Base-by-base conservation (phyloP, 2,888 invertebrate species). In the Hyalella azteca region DNA sequence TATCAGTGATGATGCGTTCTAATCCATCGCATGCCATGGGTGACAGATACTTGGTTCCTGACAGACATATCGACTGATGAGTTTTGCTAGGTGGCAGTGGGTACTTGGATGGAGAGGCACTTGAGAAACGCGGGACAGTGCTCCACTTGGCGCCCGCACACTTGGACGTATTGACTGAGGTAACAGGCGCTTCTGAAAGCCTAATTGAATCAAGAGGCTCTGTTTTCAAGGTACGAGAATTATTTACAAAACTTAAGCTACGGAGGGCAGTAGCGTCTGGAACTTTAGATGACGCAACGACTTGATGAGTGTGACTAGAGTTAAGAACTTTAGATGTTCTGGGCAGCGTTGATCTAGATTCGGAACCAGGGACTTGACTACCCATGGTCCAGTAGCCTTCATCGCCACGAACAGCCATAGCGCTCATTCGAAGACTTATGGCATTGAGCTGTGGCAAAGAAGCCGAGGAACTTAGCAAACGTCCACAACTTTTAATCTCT, bases 331-430 rank as follows among this genome's bases (percentile, higher is more conserved):
- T 66, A 32, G 66, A 66, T 5, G 66, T 45, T n/a, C 75, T 41
- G 22, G 75, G 75, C 45, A 75, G 45, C 1, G 75, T 75, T 45
- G 75, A 75, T 75, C 75, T 45, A 26, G 75, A 75, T n/a, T 75
- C 66, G n/a, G 66, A 15, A 19, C 36, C 66, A 9, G 66, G 66
- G 7, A 66, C 36, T 32, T 75, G 40, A 45, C 75, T 75, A 4
- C 75, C 45, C 75, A 75, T 75, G 11, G 75, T 75, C 75, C 75
- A 75, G 75, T 75, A 75, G 29, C 75, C 75, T 45, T 75, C 75
- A 41, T 75, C 75, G 3, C 75, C 45, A 15, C 75, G 75, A 13
- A 45, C 41, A 11, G 75, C 26, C 26, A 45, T 41, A 3, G 75
- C 40, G 13, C 41, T 41, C 9, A 41, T 15, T 29, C 45, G 29